phyloP scores from a whole-genome alignment of 1,140 invertebrate genomes.

The Vanessa atalanta region DNA sequence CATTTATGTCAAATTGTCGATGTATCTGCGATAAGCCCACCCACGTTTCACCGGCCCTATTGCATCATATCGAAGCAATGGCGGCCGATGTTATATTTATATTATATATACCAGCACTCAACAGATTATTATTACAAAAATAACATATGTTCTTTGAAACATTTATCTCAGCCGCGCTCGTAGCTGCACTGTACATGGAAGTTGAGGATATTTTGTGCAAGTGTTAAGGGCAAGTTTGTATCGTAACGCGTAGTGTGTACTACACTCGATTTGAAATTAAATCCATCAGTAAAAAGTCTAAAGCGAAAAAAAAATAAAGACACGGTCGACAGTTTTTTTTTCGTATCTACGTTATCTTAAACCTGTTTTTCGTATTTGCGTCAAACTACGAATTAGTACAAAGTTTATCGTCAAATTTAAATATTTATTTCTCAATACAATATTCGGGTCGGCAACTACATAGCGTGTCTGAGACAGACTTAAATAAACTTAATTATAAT shows the following conservation, averaged over 20 bases:
- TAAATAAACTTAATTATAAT: conserved; percentile 2
- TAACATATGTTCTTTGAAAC: conserved; percentile 46
- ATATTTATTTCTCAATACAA: neutral
- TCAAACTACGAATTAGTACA: neutral
- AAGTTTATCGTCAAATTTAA: neutral
- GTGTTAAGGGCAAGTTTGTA: neutral
- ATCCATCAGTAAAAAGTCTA: neutral
- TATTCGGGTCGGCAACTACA: neutral
- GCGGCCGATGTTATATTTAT: conserved; percentile 54
- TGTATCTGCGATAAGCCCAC: conserved; percentile 75
- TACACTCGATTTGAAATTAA: neutral
- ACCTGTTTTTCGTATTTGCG: conserved; percentile 4
- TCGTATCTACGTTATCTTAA: neutral
- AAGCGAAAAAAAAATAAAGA: neutral
- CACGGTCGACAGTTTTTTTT: neutral
- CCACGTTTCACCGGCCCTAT: conserved; percentile 60
- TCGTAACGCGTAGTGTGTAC: neutral
- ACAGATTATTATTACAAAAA: conserved; percentile 47
- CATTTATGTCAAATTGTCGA: conserved; percentile 78
- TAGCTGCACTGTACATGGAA: neutral
- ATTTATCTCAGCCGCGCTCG: conserved; percentile 39
- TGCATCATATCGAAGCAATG: conserved; percentile 61
- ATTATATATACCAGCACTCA: conserved; percentile 20
- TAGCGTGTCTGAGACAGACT: neutral
- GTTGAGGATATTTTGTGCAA: neutral